phyloP scores from a whole-genome alignment of 2,888 invertebrate genomes.

The Auanema freiburgensis region DNA sequence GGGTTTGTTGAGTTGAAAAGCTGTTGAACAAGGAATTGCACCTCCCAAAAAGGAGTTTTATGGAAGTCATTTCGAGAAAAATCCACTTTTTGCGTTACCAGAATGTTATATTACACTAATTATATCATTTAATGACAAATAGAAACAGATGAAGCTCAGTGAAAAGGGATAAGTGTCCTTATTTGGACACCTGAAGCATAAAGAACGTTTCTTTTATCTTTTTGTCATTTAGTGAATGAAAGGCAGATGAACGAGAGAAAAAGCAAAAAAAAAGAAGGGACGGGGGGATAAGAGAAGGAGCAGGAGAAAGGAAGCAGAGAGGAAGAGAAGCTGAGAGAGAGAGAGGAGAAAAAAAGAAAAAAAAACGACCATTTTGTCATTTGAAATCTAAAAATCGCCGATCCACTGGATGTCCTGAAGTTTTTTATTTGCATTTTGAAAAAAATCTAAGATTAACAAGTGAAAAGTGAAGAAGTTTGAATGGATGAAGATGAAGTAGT shows the following conservation, averaged over 20 bases:
- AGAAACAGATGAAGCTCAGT: background rate
- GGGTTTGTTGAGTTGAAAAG: too few species aligned
- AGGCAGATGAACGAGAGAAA: background rate
- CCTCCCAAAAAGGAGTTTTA: too few species aligned
- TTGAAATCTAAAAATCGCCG: background rate
- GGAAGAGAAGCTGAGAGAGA: background rate
- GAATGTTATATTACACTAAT: too few species aligned
- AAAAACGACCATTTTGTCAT: background rate
- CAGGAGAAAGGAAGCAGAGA: background rate
- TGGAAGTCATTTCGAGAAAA: too few species aligned
- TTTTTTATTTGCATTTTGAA: too few species aligned
- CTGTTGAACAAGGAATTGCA: too few species aligned
- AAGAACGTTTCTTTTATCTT: slow-evolving; percentile 2
- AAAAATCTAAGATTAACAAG: too few species aligned
- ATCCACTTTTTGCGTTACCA: too few species aligned
- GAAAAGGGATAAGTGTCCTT: slow-evolving; percentile 2
- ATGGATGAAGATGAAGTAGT: too few species aligned
- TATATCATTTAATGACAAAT: background rate
- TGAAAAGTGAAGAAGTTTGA: too few species aligned
- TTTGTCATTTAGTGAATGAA: background rate
- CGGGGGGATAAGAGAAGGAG: too few species aligned
- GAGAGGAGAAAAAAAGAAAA: background rate
- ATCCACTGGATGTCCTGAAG: too few species aligned
- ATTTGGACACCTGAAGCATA: slow-evolving; percentile 6
- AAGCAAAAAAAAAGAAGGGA: background rate